Percentiles rank a stretch among this genome's conserved stretches.
phyloP scores from a whole-genome alignment of 2,888 invertebrate species.

The Perizoma affinitatum region DNA sequence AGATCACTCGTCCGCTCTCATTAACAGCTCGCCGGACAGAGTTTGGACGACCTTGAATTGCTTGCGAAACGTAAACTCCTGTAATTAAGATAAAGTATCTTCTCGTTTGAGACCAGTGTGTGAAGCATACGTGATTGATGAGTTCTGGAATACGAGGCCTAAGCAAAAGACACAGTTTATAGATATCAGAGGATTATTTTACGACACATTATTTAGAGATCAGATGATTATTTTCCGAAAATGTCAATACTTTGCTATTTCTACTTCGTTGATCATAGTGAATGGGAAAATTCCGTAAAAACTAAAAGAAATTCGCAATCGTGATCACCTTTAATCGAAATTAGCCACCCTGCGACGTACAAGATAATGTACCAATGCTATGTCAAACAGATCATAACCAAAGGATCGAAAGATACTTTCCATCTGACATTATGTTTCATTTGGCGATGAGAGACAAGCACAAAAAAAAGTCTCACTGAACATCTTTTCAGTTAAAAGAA shows the following conservation, averaged over 20 bases:
- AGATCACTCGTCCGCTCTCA: conserved; percentile 26
- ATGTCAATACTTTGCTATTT: too few relatives aligned
- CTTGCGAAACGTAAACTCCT: conserved; percentile 22
- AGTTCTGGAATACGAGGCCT: conserved; percentile 1
- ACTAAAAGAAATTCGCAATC: too few relatives aligned
- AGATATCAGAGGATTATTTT: too few relatives aligned
- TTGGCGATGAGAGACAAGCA: not conserved
- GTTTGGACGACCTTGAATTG: conserved; percentile 27
- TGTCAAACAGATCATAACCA: too few relatives aligned
- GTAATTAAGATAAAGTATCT: conserved; percentile 27
- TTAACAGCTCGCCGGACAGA: conserved; percentile 24
- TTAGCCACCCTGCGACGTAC: too few relatives aligned
- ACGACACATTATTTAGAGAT: not conserved
- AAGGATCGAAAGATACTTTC: too few relatives aligned
- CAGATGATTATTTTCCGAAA: too few relatives aligned
- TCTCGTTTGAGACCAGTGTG: conserved; percentile 3
- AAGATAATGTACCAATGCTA: too few relatives aligned
- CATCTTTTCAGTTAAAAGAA: conserved; percentile 27
- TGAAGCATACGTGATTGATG: conserved; percentile 22
- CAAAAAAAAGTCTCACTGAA: conserved; percentile 15
- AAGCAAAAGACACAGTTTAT: conserved; percentile 1
- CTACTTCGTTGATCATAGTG: too few relatives aligned
- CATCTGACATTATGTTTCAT: too few relatives aligned
- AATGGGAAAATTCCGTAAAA: too few relatives aligned
- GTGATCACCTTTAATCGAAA: too few relatives aligned